These are phyloP conservation scores for Meloidogyne exigua DNA, from an alignment of 1,140 invertebrate species.

Conservation along the genomic window DNA sequence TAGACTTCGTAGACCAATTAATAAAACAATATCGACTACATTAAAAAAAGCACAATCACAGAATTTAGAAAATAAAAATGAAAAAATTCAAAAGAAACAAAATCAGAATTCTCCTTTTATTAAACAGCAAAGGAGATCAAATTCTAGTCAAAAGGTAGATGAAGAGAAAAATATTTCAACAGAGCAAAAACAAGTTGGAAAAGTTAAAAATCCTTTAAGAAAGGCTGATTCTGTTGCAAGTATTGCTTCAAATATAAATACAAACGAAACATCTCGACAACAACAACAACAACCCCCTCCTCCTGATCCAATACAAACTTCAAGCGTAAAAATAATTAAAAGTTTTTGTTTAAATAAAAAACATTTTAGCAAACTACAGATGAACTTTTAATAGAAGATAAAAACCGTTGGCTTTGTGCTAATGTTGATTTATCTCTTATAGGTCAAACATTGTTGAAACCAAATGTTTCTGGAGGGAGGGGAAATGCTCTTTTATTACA, in stretches of 20 bases:
- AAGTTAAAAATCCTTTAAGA: background rate
- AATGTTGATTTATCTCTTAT: slow-evolving; percentile 6
- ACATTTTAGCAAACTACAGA: background rate
- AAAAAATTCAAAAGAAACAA: background rate
- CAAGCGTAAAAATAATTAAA: background rate
- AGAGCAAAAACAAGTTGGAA: background rate
- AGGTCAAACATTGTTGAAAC: background rate
- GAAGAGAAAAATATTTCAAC: background rate
- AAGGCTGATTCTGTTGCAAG: slow-evolving; percentile 10
- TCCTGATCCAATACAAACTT: background rate
- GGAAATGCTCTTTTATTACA: slow-evolving; percentile 50
- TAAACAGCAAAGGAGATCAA: background rate
- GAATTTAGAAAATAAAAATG: slow-evolving; percentile 8
- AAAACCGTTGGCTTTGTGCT: slow-evolving; percentile 19
- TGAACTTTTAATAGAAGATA: background rate
- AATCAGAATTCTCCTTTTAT: background rate
- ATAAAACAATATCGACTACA: background rate
- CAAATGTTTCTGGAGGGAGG: slow-evolving; percentile 9
- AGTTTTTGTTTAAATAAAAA: background rate
- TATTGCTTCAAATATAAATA: background rate
- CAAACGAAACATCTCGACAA: background rate
- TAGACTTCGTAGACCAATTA: background rate
- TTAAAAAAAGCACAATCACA: background rate
- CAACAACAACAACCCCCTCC: background rate
- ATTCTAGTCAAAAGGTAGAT: background rate